Evolutionary conservation across 1,140 invertebrate species (phyloP).

Genomic region (Phymastichus coffea): DNA sequence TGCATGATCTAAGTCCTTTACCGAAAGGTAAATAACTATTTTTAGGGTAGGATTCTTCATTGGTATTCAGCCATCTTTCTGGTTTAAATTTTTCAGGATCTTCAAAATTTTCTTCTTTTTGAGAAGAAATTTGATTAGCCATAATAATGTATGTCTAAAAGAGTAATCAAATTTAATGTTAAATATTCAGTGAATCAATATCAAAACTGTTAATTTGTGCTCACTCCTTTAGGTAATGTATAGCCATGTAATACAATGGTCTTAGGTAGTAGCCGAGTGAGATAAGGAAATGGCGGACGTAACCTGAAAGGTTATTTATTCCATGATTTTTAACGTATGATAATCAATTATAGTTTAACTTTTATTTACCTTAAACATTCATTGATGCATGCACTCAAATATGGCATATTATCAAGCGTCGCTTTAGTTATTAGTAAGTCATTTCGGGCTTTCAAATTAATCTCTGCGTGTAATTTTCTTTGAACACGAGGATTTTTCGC

Average conservation of each 20-base stretch:
- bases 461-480: conserved; percentile 62
- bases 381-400: conserved; percentile 68
- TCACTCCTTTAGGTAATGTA: conserved; percentile 64
- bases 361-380: conserved; percentile 63
- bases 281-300: conserved; percentile 63
- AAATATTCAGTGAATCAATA: not conserved
- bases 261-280: conserved; percentile 65
- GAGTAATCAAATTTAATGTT: conserved; percentile 4
- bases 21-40: conserved; percentile 65
- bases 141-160: conserved; percentile 70
- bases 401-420: conserved; percentile 52
- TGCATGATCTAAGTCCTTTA: conserved; percentile 60
- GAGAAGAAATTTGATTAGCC: conserved; percentile 67
- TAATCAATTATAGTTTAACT: too few relatives aligned
- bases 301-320: conserved; percentile 46
- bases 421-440: conserved; percentile 37
- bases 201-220: conserved; percentile 28
- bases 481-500: conserved; percentile 62
- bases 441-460: conserved; percentile 45
- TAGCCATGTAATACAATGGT: conserved; percentile 70
- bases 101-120: conserved; percentile 70
- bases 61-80: conserved; percentile 65
- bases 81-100: conserved; percentile 69
- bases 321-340: too few relatives aligned
- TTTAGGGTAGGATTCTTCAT: conserved; percentile 46